A percentile compares a stretch with the other conserved stretches of the same genome.
Evolutionary conservation across 2,797 vertebrate genomes (phyloP).

Genomic region (Thripadectes ignobilis): DNA sequence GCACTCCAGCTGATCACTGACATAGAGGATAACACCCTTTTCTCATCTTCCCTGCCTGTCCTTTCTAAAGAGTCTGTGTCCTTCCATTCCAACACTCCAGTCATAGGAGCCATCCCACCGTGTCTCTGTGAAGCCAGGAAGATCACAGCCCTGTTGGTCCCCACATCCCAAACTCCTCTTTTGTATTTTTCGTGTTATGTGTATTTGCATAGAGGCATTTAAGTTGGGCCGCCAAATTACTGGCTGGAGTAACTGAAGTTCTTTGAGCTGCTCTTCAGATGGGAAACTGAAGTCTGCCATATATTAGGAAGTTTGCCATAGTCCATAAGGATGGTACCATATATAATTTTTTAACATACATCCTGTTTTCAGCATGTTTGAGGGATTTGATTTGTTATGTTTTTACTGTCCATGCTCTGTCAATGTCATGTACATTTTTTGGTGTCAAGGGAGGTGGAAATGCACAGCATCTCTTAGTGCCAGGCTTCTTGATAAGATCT

Average conservation of each 20-base stretch:
- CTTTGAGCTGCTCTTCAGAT: background rate
- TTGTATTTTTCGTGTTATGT: rapidly evolving
- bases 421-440: background rate
- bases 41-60: too few relatives aligned
- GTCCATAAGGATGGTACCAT: background rate
- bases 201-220: background rate
- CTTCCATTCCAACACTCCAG: background rate
- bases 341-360: background rate
- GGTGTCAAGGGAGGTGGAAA: background rate
- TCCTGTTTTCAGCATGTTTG: background rate
- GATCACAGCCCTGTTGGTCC: background rate
- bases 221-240: background rate
- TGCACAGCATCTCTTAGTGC: background rate
- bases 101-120: background rate
- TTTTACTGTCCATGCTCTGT: background rate
- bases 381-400: background rate
- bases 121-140: background rate
- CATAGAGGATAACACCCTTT: background rate
- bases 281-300: background rate
- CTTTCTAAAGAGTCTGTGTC: background rate
- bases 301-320: background rate
- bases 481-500: background rate
- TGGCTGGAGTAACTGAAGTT: background rate
- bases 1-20: background rate
- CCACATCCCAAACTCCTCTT: rapidly evolving